Evolutionary conservation across 2,797 vertebrate genomes (phyloP).

Genomic region (Spatula versicolor): DNA sequence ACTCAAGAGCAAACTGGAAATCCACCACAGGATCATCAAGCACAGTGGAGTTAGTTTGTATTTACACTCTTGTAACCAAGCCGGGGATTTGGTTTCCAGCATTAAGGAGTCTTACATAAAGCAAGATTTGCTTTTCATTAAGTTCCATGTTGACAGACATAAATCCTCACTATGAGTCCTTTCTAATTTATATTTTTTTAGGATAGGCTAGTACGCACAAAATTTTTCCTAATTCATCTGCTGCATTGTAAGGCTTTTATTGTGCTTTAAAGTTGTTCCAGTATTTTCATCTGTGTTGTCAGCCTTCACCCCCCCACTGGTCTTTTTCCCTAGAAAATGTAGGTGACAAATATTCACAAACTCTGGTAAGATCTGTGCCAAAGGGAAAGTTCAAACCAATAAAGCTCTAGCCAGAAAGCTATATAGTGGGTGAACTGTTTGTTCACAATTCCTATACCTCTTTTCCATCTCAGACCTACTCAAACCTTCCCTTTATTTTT

Average conservation of each 20-base stretch:
- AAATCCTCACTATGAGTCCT: background rate
- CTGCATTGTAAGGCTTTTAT: background rate
- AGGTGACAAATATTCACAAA: background rate
- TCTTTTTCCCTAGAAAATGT: background rate
- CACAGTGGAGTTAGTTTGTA: background rate
- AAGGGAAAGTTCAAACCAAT: background rate
- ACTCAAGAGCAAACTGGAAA: background rate
- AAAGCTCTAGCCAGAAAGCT: background rate
- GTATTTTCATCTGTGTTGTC: background rate
- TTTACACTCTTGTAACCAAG: background rate
- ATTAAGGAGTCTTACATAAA: background rate
- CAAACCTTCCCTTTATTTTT: background rate
- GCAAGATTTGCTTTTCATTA: background rate
- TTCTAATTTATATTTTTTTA: background rate
- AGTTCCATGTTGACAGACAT: background rate
- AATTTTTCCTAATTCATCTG: background rate
- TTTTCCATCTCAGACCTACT: background rate
- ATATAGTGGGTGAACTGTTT: background rate
- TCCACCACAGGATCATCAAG: background rate
- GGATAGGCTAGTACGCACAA: background rate
- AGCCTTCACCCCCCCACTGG: background rate
- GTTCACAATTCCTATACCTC: background rate
- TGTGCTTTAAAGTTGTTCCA: accelerated
- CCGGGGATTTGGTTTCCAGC: background rate
- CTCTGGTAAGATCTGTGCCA: background rate